Evolutionary conservation across 2,888 invertebrate genomes (phyloP).

Genomic region (Cosmia pyralina): DNA sequence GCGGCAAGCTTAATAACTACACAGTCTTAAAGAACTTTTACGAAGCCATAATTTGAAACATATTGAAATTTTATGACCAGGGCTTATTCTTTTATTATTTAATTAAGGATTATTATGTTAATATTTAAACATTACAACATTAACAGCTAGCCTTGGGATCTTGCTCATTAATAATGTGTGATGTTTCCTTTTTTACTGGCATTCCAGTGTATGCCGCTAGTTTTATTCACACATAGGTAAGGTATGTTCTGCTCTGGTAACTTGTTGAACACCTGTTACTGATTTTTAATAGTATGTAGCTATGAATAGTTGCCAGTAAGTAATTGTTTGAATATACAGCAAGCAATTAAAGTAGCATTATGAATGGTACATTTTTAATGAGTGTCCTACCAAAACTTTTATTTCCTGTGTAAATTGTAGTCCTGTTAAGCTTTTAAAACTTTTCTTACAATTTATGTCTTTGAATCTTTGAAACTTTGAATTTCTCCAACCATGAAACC

Average conservation of each 20-base stretch:
- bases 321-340: conserved; percentile 10
- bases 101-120: conserved; percentile 18
- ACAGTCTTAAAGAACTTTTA: not conserved
- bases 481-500: not conserved
- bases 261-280: conserved; percentile 57
- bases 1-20: too few species aligned
- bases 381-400: not conserved
- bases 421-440: conserved; percentile 5
- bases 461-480: not conserved
- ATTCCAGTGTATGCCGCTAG: conserved; percentile 47
- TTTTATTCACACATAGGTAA: conserved; percentile 57
- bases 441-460: not conserved
- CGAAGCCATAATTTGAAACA: not conserved
- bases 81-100: conserved; percentile 3
- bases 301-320: conserved; percentile 40
- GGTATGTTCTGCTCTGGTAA: conserved; percentile 63
- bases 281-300: conserved; percentile 41
- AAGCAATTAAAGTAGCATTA: conserved; percentile 19
- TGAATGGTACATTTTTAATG: conserved; percentile 16
- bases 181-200: conserved; percentile 51
- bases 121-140: conserved; percentile 23
- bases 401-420: conserved; percentile 8
- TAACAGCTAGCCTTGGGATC: conserved; percentile 43
- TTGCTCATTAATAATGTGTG: conserved; percentile 21
- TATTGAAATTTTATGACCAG: conserved; percentile 23